Evolutionary conservation across 2,888 invertebrate genomes (phyloP).

Genomic region (Pheosia tremula): DNA sequence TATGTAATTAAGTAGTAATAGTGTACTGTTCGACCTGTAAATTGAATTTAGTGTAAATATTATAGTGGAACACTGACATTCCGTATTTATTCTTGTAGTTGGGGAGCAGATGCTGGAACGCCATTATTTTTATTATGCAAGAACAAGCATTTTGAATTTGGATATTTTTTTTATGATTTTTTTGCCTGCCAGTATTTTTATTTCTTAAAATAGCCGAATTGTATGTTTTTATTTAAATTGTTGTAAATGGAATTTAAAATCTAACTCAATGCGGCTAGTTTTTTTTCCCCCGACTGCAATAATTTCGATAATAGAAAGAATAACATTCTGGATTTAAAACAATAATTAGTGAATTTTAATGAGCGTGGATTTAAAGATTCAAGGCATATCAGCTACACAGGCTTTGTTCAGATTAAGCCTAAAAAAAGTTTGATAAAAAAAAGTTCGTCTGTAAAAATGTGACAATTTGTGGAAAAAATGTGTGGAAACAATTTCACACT

Average conservation of each 20-base stretch:
- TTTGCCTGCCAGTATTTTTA: no score
- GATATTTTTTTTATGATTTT: no score
- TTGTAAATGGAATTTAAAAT: no score
- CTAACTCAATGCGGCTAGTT: neutral
- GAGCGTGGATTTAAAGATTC: conserved; percentile 4
- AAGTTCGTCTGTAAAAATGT: neutral
- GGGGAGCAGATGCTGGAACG: conserved; percentile 1
- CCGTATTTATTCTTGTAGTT: conserved; percentile 29
- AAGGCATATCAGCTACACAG: conserved; percentile 17
- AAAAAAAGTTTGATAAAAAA: neutral
- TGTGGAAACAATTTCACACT: no score
- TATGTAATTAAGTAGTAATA: conserved; percentile 65
- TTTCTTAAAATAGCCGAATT: no score
- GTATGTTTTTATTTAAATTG: neutral
- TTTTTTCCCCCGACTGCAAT: neutral
- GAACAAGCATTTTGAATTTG: no score
- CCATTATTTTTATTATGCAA: no score
- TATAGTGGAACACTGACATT: conserved; percentile 32
- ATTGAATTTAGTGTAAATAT: conserved; percentile 58
- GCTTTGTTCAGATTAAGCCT: neutral
- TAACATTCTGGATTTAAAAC: neutral
- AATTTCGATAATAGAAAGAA: neutral
- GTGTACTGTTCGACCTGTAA: conserved; percentile 67
- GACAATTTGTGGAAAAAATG: no score
- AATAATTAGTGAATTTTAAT: conserved; percentile 2